Conservation (phyloP, 2,797 vertebrate genomes). For the Xiphophorus birchmanni region DNA sequence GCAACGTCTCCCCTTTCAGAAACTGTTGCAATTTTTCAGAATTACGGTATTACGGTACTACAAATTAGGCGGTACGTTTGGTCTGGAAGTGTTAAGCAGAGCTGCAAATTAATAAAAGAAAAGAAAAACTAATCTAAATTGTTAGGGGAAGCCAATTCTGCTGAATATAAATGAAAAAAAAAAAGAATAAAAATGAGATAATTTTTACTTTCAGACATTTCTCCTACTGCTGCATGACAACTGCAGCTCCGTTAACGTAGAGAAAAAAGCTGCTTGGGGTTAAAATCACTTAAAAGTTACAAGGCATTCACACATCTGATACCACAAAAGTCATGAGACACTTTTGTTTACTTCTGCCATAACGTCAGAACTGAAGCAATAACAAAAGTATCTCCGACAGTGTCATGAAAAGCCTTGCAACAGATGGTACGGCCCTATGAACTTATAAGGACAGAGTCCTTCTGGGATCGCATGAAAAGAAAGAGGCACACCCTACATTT, state of each 20-base stretch:
- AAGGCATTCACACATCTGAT: background rate
- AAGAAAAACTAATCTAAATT: background rate
- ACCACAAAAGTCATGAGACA: background rate
- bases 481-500: background rate
- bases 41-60: too few species aligned
- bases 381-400: background rate
- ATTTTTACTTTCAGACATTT: background rate
- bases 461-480: background rate
- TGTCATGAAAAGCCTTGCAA: background rate
- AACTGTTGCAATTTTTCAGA: too few species aligned
- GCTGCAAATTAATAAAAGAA: background rate
- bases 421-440: slow-evolving; percentile 9
- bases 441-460: background rate
- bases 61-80: too few species aligned
- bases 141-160: background rate
- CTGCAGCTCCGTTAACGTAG: background rate
- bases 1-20: too few species aligned
- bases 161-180: background rate
- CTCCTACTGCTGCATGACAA: background rate
- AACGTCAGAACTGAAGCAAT: background rate
- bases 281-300: background rate
- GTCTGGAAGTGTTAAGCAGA: too few species aligned
- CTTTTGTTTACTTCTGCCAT: background rate
- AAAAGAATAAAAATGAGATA: background rate
- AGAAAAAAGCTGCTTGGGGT: background rate